Conservation (phyloP, 30 jellyfish, hydroid and myxozoan species). For the Pelagia noctiluca region DNA sequence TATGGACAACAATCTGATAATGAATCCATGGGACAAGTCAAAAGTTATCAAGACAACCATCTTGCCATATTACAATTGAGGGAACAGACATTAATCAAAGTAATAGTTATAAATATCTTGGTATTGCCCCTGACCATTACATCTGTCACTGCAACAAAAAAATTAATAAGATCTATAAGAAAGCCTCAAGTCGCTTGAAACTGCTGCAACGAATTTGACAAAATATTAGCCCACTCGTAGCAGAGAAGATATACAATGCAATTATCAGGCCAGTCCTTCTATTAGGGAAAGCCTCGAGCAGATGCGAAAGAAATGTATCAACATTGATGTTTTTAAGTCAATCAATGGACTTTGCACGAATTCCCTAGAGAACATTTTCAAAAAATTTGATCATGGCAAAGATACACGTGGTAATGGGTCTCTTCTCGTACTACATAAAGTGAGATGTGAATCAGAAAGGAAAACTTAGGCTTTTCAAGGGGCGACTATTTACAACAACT, state of each 20-base stretch:
- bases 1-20: conserved; percentile 47
- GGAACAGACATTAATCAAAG: conserved; percentile 44
- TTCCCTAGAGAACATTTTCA: too few species aligned
- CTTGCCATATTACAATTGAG: conserved; percentile 56
- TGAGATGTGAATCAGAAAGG: conserved; percentile 20
- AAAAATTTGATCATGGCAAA: conserved; percentile 52
- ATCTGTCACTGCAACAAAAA: conserved; percentile 43
- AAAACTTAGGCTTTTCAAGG: conserved; percentile 51
- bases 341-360: too few species aligned
- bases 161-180: conserved; percentile 35
- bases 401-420: conserved; percentile 54
- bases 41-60: conserved; percentile 62
- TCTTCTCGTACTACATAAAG: too few species aligned
- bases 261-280: conserved; percentile 59
- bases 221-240: conserved; percentile 46
- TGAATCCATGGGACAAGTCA: conserved; percentile 65
- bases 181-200: conserved; percentile 53
- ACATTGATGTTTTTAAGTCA: conserved; percentile 28
- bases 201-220: conserved; percentile 52
- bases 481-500: conserved; percentile 27
- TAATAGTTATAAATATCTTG: conserved; percentile 53
- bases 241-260: conserved; percentile 28
- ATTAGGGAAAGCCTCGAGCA: conserved; percentile 43
- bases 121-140: conserved; percentile 63
- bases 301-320: conserved; percentile 43